Evolutionary conservation across 1,140 invertebrate species (phyloP), one percentile per base, ranked within the genome.

Genomic region (Chironomus tepperi): DNA sequence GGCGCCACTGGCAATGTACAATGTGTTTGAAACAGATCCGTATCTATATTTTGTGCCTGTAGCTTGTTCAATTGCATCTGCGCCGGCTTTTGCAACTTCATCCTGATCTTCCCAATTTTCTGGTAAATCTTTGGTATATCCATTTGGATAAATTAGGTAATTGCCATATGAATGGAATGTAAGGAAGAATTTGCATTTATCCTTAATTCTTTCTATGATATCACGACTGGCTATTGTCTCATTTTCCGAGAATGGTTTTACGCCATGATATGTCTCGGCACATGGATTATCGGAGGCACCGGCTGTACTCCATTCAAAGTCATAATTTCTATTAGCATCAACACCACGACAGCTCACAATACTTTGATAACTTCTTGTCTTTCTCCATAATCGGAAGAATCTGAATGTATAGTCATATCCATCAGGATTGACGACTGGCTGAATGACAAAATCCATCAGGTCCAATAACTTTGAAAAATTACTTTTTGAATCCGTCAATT

Each of bases 141-240:
- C 91, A 88, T 89, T 93, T n/a, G 91, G 91, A 77, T 91, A 90
- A 6, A 93, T 78, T 74, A 91, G 79, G 78, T 88, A 88, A 77
- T 88, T 85, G 64, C 89, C 89, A 78, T 85, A 89, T 42, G 88
- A 88, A 76, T 93, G 92, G 9, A 93, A 78, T 0, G 89, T 88
- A 24, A 93, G 80, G 77, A 92, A 93, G 73, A 90, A 82, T 47
- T 87, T 83, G 7, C 89, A 82, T 5, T 85, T 82, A 12, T 83
- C 79, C 3, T 86, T 81, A 21, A 89, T 80, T 1, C 85, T 82
- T 6, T 81, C 77, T 19, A 86, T 80, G 0, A 83, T 78, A 78
- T 86, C 82, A 57, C 84, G 80, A 43, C 86, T 81, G 1, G 83
- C 77, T n/a, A 82, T 75, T 12, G 80, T 83, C 81, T 94, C 92